Evolutionary conservation across 2,888 invertebrate species (phyloP).

Genomic region (Punctoribates punctum): DNA sequence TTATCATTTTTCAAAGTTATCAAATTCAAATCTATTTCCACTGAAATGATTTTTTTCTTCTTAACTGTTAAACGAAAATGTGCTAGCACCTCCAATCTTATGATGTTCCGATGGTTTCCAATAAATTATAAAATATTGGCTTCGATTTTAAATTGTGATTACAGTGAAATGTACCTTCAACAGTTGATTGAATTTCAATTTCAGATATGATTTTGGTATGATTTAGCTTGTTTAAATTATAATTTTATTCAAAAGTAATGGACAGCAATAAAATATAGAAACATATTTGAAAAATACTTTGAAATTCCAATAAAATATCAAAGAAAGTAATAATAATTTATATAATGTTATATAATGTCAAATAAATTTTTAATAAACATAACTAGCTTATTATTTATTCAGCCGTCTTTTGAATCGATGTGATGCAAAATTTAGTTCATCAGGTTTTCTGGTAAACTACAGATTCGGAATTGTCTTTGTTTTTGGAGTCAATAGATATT

Average conservation of each 20-base stretch:
- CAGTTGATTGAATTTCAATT: too few relatives aligned
- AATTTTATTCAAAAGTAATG: slow-evolving; percentile 11
- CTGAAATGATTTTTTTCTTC: too few relatives aligned
- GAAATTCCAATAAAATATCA: slow-evolving; percentile 8
- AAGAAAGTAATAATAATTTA: slow-evolving; percentile 14
- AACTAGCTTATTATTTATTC: slow-evolving; percentile 13
- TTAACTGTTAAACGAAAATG: too few relatives aligned
- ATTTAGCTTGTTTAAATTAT: not conserved
- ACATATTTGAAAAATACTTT: slow-evolving; percentile 11
- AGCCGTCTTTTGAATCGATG: not conserved
- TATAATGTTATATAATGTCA: not conserved
- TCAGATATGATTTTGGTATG: too few relatives aligned
- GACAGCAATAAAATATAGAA: slow-evolving; percentile 11
- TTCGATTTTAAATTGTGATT: too few relatives aligned
- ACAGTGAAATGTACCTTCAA: too few relatives aligned
- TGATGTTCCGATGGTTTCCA: too few relatives aligned
- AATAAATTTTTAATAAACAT: slow-evolving; percentile 14
- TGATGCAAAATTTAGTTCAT: not conserved
- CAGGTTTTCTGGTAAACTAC: not conserved
- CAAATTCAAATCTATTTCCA: too few relatives aligned
- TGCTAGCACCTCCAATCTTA: too few relatives aligned
- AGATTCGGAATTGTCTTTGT: not conserved
- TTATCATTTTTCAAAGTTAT: too few relatives aligned
- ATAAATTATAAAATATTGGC: too few relatives aligned
- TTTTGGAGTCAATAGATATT: too few relatives aligned